Conservation (phyloP, 2,888 invertebrate species). For the Dryocosmus kuriphilus region DNA sequence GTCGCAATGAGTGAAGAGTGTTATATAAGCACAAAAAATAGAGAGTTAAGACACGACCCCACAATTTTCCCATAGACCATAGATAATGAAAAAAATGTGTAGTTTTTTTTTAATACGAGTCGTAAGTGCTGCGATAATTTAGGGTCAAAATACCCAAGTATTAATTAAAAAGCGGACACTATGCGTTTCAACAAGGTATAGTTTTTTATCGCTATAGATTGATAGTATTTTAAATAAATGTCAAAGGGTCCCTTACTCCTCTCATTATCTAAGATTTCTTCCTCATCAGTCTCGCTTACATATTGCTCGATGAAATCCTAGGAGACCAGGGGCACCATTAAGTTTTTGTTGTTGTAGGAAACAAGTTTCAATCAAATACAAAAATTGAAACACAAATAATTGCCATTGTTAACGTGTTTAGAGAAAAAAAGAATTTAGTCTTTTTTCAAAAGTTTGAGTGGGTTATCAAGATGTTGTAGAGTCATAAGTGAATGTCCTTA, state of each 20-base stretch:
- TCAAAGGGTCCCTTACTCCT: conserved; percentile 28
- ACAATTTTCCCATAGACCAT: conserved; percentile 2
- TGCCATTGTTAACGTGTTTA: not conserved
- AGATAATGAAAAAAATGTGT: conserved; percentile 1
- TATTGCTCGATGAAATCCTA: conserved; percentile 26
- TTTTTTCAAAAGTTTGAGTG: not conserved
- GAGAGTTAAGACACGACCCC: not conserved
- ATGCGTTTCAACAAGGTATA: conserved; percentile 2
- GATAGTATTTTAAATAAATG: conserved; percentile 14
- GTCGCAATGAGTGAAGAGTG: not conserved
- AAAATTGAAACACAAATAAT: too few relatives aligned
- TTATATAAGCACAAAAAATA: conserved; percentile 3
- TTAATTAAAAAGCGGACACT: conserved; percentile 24
- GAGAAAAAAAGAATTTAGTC: not conserved
- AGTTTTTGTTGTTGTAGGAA: not conserved
- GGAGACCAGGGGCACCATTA: conserved; percentile 5
- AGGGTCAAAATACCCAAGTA: conserved; percentile 10
- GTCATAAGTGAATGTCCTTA: conserved; percentile 70
- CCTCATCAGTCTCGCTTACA: conserved; percentile 30
- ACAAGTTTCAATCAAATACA: not conserved
- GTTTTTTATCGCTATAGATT: conserved; percentile 9
- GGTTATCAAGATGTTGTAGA: not conserved
- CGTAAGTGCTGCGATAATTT: not conserved
- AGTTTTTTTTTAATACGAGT: not conserved
- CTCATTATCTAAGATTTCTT: conserved; percentile 18